Conservation (phyloP, 2,113 vertebrate species). For the Hassar affinis region DNA sequence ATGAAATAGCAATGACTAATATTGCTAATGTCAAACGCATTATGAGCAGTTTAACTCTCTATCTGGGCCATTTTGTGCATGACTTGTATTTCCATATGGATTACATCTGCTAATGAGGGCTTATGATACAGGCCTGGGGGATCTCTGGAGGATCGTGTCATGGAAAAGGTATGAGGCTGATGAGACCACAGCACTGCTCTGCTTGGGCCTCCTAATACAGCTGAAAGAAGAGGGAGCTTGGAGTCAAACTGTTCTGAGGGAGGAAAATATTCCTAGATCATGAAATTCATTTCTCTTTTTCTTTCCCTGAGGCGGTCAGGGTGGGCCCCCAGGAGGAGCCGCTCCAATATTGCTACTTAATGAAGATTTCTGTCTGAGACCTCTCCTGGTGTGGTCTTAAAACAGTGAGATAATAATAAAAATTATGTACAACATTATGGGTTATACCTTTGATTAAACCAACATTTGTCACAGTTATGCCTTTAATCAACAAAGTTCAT, state of each 20-base stretch:
- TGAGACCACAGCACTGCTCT: slow-evolving; percentile 30
- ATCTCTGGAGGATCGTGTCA: slow-evolving; percentile 46
- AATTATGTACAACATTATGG: neutral
- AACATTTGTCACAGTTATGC: slow-evolving; percentile 6
- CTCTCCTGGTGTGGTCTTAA: slow-evolving; percentile 24
- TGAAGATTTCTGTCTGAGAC: slow-evolving; percentile 42
- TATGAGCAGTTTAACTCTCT: slow-evolving; percentile 9
- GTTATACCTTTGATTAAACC: slow-evolving; percentile 1
- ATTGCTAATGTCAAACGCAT: neutral
- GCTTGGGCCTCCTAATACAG: slow-evolving; percentile 35
- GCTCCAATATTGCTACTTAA: slow-evolving; percentile 36
- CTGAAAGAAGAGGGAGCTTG: neutral
- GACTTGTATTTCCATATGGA: slow-evolving; percentile 60
- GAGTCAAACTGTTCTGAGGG: slow-evolving; percentile 1
- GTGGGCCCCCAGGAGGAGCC: slow-evolving; percentile 32
- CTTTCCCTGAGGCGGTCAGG: slow-evolving; percentile 14
- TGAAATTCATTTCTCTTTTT: slow-evolving; percentile 35
- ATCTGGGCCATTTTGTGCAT: slow-evolving; percentile 42
- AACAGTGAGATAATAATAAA: slow-evolving; percentile 21
- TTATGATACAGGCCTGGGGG: slow-evolving; percentile 45
- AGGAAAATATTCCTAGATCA: slow-evolving; percentile 32
- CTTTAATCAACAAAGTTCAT: slow-evolving; percentile 17
- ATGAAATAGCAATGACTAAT: slow-evolving; percentile 17
- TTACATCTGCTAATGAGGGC: slow-evolving; percentile 61
- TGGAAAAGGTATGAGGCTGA: slow-evolving; percentile 48